Percentiles rank a stretch among this genome's conserved stretches.
Evolutionary conservation across 2,888 invertebrate species (phyloP).

Genomic region (Andrena bicolor): DNA sequence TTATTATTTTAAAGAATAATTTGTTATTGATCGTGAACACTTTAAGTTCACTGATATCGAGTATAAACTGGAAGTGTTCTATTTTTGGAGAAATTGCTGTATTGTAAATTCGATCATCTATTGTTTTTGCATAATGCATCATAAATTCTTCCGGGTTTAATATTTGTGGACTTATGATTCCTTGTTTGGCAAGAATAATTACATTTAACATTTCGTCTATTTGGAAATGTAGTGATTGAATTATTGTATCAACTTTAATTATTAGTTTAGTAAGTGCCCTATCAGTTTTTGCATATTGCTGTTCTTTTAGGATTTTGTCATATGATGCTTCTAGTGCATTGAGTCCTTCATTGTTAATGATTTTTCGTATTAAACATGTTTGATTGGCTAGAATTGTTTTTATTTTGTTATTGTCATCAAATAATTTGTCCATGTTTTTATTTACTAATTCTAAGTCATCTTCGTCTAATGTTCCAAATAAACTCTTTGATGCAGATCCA

Average conservation of each 20-base stretch:
- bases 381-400: background rate
- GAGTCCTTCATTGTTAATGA: background rate
- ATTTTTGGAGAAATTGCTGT: background rate
- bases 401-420: background rate
- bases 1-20: slow-evolving; percentile 3
- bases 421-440: slow-evolving; percentile 7
- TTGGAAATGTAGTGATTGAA: background rate
- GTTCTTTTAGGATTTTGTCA: background rate
- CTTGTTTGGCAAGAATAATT: slow-evolving; percentile 9
- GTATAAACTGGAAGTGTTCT: slow-evolving; percentile 9
- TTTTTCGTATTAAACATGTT: slow-evolving; percentile 1
- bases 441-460: slow-evolving; percentile 8
- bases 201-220: background rate
- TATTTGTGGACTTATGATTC: slow-evolving; percentile 11
- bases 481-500: background rate
- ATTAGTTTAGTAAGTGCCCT: background rate
- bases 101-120: background rate
- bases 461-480: slow-evolving; percentile 14
- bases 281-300: too few relatives aligned
- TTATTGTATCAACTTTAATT: background rate
- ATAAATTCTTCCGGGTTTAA: background rate
- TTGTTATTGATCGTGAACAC: background rate
- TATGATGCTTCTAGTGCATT: background rate
- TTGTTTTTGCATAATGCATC: background rate
- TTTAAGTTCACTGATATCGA: background rate